Conservation (phyloP, 2,113 vertebrate genomes). For the Ptilorrhoa leucosticta region DNA sequence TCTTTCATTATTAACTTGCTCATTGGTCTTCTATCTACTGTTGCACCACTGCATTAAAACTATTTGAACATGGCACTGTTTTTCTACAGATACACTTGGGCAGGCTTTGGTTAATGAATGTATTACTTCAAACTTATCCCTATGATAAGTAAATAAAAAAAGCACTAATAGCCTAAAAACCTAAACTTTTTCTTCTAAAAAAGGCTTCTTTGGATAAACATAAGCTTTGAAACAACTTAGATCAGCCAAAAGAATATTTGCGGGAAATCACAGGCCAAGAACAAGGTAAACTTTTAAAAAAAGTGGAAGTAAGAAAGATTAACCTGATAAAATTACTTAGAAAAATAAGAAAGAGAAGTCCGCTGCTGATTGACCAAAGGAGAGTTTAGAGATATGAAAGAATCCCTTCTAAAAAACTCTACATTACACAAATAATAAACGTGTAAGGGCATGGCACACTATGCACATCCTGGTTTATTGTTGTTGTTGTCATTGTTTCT, state of each 20-base stretch:
- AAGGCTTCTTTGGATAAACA: background rate
- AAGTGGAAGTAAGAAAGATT: background rate
- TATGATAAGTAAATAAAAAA: background rate
- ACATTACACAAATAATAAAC: background rate
- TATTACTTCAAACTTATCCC: background rate
- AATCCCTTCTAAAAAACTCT: background rate
- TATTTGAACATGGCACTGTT: accelerated
- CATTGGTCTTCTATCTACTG: background rate
- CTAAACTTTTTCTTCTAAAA: background rate
- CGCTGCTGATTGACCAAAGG: background rate
- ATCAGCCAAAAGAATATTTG: background rate
- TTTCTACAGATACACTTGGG: background rate
- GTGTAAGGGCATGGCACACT: background rate
- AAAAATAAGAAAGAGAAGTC: background rate
- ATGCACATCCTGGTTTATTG: background rate
- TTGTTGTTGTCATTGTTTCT: background rate
- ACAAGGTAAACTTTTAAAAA: background rate
- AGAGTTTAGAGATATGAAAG: background rate
- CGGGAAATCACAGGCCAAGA: background rate
- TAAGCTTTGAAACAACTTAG: background rate
- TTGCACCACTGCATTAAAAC: background rate
- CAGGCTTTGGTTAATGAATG: background rate
- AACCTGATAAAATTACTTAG: background rate
- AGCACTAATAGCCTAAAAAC: accelerated
- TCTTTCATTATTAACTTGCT: background rate